phyloP scores from a whole-genome alignment of 2,888 invertebrate genomes.

The Drosophila kanekoi region DNA sequence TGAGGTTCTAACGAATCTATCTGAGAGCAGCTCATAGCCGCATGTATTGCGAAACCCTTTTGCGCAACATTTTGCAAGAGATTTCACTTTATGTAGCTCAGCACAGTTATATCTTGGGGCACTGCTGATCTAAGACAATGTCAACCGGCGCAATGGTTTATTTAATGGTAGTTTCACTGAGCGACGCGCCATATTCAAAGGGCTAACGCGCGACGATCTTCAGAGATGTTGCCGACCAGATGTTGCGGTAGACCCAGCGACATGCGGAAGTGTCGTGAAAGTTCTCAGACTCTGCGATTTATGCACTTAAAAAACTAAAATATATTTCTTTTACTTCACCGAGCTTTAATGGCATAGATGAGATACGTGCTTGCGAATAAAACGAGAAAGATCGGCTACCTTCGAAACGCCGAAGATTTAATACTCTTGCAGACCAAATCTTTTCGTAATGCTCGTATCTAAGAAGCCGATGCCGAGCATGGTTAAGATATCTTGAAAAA shows the following conservation, averaged over 20 bases:
- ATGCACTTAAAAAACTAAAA: conserved; percentile 23
- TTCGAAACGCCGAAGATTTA: no score
- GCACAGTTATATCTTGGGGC: conserved; percentile 10
- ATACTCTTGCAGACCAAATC: no score
- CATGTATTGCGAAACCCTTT: conserved; percentile 27
- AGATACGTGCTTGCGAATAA: conserved; percentile 19
- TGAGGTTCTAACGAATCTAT: conserved; percentile 1
- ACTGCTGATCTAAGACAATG: conserved; percentile 25
- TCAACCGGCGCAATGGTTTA: conserved; percentile 36
- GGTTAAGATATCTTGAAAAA: no score
- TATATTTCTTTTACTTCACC: conserved; percentile 16
- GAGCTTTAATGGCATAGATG: conserved; percentile 18
- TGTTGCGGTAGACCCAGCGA: neutral
- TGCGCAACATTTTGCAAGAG: conserved; percentile 42
- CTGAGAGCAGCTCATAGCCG: conserved; percentile 10
- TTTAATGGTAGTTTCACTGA: conserved; percentile 56
- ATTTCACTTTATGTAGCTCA: conserved; percentile 41
- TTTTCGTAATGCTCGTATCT: no score
- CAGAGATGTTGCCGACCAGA: conserved; percentile 14
- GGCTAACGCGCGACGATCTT: conserved; percentile 26
- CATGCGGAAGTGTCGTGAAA: conserved; percentile 60
- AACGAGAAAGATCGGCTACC: neutral
- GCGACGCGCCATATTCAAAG: conserved; percentile 2
- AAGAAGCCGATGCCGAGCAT: no score
- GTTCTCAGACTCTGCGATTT: conserved; percentile 55